Evolutionary conservation across 2,888 invertebrate genomes (phyloP), one percentile per base, ranked within the genome.

Genomic region (Chironomus riparius): DNA sequence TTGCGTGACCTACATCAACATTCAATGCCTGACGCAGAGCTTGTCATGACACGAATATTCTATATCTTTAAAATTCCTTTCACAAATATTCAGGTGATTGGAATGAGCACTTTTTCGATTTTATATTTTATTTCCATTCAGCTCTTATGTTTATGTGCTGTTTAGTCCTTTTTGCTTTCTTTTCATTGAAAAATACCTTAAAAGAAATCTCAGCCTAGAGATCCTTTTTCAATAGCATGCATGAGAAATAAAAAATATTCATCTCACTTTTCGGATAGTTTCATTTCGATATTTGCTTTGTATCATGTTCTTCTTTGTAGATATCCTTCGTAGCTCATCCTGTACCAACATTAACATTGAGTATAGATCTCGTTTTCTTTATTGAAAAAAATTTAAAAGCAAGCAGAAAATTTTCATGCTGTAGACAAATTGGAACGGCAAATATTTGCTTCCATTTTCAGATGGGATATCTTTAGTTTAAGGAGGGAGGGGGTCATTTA

Each of bases 401-500:
- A 56, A 18, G 28, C 50, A 62, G 62, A 72, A 61, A 38, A 62
- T 74, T 74, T 24, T 24, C 28, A 38, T 38, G 38, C 4, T 68
- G 74, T 68, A 74, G 74, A 68, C 74, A 74, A 74, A 74, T 74
- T 74, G 74, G 68, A 74, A 74, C 47, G 74, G 74, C 74, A 74
- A 74, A 74, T 74, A 74, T 74, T 74, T 74, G 74, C 68, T 73
- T 62, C 72, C 18, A 73, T 73, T 73, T 73, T 73, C 72, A 24
- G 21, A 65, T 21, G 13, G 12, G 13, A 24, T 4, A 24, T 65
- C 65, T 13, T 24, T 12, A 10, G 4, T 5, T n/a, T n/a, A n/a
- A n/a, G n/a, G 5, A 28, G 3, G 6, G 28, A 5, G 28, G 28
- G 28, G 5, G 28, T 28, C 5, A 1, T 28, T 28, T 5, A 5